These are phyloP conservation scores for Dasysyrphus tricinctus DNA, from an alignment of 2,888 invertebrate species.

Conservation along the genomic window DNA sequence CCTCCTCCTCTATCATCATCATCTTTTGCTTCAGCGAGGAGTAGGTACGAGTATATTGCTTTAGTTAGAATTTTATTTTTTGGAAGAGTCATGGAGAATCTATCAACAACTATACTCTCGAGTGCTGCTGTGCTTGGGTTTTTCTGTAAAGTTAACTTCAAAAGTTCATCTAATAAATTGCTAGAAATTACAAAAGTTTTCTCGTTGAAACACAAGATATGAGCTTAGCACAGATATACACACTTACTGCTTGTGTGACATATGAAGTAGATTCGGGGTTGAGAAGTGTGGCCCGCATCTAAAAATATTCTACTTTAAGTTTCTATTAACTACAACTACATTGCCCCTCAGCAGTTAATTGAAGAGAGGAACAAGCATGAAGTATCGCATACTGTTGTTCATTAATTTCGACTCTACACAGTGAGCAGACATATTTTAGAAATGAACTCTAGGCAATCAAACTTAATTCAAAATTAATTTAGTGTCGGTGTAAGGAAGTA, in stretches of 20 bases:
- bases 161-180: slow-evolving; percentile 74
- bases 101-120: slow-evolving; percentile 66
- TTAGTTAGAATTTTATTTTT: slow-evolving; percentile 9
- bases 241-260: slow-evolving; percentile 39
- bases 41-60: not conserved
- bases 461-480: slow-evolving; percentile 66
- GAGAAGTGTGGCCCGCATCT: slow-evolving; percentile 15
- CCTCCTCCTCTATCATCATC: not conserved
- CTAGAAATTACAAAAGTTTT: slow-evolving; percentile 72
- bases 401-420: slow-evolving; percentile 61
- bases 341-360: slow-evolving; percentile 40
- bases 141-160: slow-evolving; percentile 60
- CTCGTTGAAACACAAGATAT: slow-evolving; percentile 41
- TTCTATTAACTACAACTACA: slow-evolving; percentile 46
- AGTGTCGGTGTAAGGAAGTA: slow-evolving; percentile 17
- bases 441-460: slow-evolving; percentile 65
- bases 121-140: slow-evolving; percentile 9
- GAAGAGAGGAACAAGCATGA: slow-evolving; percentile 6
- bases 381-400: slow-evolving; percentile 42
- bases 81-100: slow-evolving; percentile 59
- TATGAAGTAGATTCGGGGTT: slow-evolving; percentile 31
- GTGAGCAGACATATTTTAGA: slow-evolving; percentile 36
- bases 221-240: not conserved
- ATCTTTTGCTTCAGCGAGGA: not conserved
- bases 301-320: slow-evolving; percentile 40